phyloP scores from a whole-genome alignment of 2,888 invertebrate species.

The Melieria picta region DNA sequence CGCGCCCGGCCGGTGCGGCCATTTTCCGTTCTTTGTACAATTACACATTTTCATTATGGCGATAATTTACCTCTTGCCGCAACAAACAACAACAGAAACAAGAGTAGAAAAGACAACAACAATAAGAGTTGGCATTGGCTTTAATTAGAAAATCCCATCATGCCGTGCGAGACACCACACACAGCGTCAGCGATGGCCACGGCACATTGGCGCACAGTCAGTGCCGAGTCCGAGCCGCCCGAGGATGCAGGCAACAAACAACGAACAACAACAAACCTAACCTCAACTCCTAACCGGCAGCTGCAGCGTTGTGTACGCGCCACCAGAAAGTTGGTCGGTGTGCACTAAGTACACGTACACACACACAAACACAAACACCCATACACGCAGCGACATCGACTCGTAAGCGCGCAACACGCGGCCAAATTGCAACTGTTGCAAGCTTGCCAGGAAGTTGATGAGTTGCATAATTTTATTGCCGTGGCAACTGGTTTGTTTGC shows the following conservation, averaged over 20 bases:
- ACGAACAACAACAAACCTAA: no score
- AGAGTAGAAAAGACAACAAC: constrained; percentile 8
- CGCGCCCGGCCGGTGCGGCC: no score
- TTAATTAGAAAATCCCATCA: no score
- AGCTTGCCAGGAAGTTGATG: neutral
- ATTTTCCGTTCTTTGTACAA: constrained; percentile 21
- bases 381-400: neutral
- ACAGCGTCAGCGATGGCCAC: no score
- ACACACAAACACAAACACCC: constrained; percentile 23
- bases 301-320: no score
- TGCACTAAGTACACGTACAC: neutral
- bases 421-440: no score
- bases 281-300: neutral
- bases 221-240: no score
- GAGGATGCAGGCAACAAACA: no score
- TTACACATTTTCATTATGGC: constrained; percentile 38
- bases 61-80: constrained; percentile 40
- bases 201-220: no score
- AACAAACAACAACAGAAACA: constrained; percentile 40
- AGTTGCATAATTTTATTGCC: constrained; percentile 11
- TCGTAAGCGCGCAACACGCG: no score
- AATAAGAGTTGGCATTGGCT: neutral
- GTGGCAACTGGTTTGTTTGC: neutral
- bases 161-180: no score
- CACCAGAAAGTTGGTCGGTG: no score